Evolutionary conservation across 2,113 vertebrate genomes (phyloP).

Genomic region (Acanthisitta chloris): DNA sequence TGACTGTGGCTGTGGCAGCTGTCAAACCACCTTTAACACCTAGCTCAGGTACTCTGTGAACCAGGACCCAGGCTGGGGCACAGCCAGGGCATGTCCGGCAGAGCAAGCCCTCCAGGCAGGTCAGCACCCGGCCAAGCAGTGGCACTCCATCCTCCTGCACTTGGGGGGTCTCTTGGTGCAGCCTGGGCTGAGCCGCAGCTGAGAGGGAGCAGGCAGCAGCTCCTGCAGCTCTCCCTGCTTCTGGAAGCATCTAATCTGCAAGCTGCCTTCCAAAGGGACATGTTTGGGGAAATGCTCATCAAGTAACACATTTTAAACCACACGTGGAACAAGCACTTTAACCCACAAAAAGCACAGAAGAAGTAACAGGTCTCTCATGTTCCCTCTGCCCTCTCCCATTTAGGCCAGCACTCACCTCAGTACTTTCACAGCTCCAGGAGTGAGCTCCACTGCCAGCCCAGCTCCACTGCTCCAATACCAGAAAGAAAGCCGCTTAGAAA

Average conservation of each 20-base stretch:
- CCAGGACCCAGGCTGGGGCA: neutral
- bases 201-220: neutral
- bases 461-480: neutral
- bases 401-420: neutral
- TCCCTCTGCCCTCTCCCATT: neutral
- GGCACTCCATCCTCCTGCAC: accelerated
- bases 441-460: neutral
- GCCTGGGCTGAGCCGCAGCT: neutral
- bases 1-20: neutral
- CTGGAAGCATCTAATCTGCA: neutral
- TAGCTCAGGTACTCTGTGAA: neutral
- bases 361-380: accelerated
- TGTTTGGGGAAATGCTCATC: neutral
- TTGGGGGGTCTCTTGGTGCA: neutral
- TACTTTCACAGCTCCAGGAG: neutral
- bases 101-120: neutral
- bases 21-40: neutral
- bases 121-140: neutral
- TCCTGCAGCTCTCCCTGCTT: neutral
- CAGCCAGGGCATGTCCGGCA: accelerated
- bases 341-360: neutral
- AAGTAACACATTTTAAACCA: neutral
- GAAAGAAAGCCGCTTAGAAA: neutral
- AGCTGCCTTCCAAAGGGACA: neutral
- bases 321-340: neutral